Percentiles rank a stretch among this genome's conserved stretches.
phyloP scores from a whole-genome alignment of 2,888 invertebrate species.

The Brachypterus glaber region DNA sequence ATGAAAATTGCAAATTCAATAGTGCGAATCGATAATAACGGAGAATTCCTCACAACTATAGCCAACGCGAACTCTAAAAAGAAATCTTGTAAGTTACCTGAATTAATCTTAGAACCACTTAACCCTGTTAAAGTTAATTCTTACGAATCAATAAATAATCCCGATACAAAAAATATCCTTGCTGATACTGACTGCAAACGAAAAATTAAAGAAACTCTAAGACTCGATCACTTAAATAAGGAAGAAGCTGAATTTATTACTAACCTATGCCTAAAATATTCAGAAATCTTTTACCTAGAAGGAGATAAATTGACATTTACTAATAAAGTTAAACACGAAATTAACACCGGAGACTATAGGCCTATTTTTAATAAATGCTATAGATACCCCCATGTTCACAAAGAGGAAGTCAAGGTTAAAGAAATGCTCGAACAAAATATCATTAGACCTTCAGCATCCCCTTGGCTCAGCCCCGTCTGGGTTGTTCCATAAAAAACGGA shows the following conservation, averaged over 20 bases:
- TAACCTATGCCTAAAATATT: slow-evolving; percentile 7
- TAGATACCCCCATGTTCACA: slow-evolving; percentile 31
- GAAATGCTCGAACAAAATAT: slow-evolving; percentile 28
- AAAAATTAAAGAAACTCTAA: neutral
- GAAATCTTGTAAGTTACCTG: too few species aligned
- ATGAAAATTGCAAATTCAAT: too few species aligned
- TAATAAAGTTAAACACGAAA: slow-evolving; percentile 28
- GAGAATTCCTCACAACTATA: too few species aligned
- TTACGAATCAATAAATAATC: too few species aligned
- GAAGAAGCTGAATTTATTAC: slow-evolving; percentile 12
- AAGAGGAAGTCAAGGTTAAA: slow-evolving; percentile 29
- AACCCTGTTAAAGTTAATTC: too few species aligned
- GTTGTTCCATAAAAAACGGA: slow-evolving; percentile 26
- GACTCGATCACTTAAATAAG: neutral
- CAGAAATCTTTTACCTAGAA: slow-evolving; percentile 16
- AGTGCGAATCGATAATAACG: too few species aligned
- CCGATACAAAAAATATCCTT: too few species aligned
- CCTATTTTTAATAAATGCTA: slow-evolving; percentile 32
- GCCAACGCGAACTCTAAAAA: too few species aligned
- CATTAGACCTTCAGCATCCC: slow-evolving; percentile 21
- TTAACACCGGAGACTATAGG: slow-evolving; percentile 24
- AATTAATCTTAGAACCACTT: too few species aligned
- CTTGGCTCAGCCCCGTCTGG: slow-evolving; percentile 21
- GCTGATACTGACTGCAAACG: too few species aligned
- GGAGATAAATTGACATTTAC: slow-evolving; percentile 17